Base-by-base conservation (phyloP, 1,140 invertebrate genomes). In the Campoletis sonorensis region DNA sequence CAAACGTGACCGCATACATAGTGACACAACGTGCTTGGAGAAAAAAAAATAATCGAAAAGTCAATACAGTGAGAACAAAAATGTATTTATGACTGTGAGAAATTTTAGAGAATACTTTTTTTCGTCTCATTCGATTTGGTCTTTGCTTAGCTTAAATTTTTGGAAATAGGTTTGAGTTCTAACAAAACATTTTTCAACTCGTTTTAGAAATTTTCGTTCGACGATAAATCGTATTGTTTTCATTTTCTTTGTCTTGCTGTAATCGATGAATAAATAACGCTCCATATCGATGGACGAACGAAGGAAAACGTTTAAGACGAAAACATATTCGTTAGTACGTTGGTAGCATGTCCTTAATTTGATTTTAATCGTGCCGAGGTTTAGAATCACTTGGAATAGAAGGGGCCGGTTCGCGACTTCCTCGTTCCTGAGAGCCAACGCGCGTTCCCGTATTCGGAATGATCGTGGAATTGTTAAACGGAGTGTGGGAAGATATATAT, bases 401-500 rank as follows among this genome's bases (percentile, higher is more conserved):
- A n/a, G 40, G 40, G 40, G 40, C 40, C 40, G 30, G 40, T 16
- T 40, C 71, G 18, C 5, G 71, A 73, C 71, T 73, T 73, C 71
- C 77, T 79, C 67, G 77, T 78, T 64, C 77, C 67, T n/a, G 18
- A 67, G 33, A 15, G 51, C 26, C 73, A 76, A 54, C 40, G 40
- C 40, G 37, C 61, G 61, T 67, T 72, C 15, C 75, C 75, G 75
- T 77, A 77, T 77, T 77, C 58, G 75, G 75, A 77, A 61, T n/a
- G 73, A 58, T 61, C 75, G 75, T 61, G 54, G 75, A 67, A 78
- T 78, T 79, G 58, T 79, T 37, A 79, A 79, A n/a, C 61, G 13
- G 33, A 79, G 64, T 79, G 77, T 79, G 77, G 77, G 77, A 79
- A 79, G 71, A 73, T 37, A 73, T 73, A 67, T 67, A n/a, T 67